Percentiles rank a stretch among this genome's conserved stretches.
Evolutionary conservation across 2,888 invertebrate genomes (phyloP).

Genomic region (Napeogenes inachia): DNA sequence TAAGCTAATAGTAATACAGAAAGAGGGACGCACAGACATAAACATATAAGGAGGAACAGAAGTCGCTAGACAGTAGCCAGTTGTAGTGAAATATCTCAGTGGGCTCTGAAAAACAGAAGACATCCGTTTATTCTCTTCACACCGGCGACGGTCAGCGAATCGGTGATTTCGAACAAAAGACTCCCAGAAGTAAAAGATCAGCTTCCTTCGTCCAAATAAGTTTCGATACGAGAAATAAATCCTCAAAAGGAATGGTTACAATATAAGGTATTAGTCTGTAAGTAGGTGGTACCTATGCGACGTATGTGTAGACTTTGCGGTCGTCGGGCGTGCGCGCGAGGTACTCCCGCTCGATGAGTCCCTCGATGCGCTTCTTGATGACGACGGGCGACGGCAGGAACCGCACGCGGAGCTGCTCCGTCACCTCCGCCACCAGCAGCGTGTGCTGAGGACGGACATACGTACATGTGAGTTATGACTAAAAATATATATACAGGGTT

Average conservation of each 20-base stretch:
- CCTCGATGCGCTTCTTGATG: conserved; percentile 99
- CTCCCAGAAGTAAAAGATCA: no score
- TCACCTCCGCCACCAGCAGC: conserved; percentile 96
- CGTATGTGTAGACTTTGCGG: conserved; percentile 96
- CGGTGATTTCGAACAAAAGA: no score
- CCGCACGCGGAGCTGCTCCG: conserved; percentile 96
- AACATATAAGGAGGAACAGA: not conserved
- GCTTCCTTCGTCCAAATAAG: no score
- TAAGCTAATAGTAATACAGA: conserved; percentile 1
- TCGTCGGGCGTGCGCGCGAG: conserved; percentile 98
- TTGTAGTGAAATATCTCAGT: conserved; percentile 2
- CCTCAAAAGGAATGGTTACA: not conserved
- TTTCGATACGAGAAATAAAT: not conserved
- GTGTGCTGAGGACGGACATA: conserved; percentile 81
- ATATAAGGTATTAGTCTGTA: not conserved
- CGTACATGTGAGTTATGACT: no score
- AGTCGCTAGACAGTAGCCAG: conserved; percentile 1
- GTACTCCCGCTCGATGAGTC: conserved; percentile 99
- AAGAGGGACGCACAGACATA: conserved; percentile 1
- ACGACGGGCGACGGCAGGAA: conserved; percentile 98
- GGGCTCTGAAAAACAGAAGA: conserved; percentile 3
- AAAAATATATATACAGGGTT: no score
- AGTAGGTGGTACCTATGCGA: conserved; percentile 83
- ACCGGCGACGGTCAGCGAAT: no score
- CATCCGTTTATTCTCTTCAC: not conserved